A percentile compares a stretch with the other conserved stretches of the same genome.
These are phyloP conservation scores for Apantesis nais DNA, from an alignment of 2,888 invertebrate species.

Conservation along the genomic window DNA sequence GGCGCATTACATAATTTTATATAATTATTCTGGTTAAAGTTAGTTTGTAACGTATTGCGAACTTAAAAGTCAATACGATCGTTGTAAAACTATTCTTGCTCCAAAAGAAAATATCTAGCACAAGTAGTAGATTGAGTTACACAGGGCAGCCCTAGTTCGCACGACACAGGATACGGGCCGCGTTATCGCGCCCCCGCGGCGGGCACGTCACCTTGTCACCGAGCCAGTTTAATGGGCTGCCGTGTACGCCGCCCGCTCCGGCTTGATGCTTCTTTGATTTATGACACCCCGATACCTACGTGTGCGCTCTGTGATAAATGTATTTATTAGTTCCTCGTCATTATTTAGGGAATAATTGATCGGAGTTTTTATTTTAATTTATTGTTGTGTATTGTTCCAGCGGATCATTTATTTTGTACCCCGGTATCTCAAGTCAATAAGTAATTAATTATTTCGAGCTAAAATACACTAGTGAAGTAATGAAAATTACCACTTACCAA, in stretches of 20 bases:
- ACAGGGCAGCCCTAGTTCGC: conserved; percentile 44
- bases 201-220: conserved; percentile 82
- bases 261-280: conserved; percentile 75
- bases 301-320: conserved; percentile 44
- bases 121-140: not conserved
- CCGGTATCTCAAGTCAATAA: not conserved
- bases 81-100: not conserved
- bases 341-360: conserved; percentile 33
- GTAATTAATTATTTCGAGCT: not conserved
- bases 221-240: conserved; percentile 82
- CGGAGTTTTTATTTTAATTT: conserved; percentile 3
- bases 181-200: conserved; percentile 76
- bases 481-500: no score
- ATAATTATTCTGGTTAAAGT: not conserved
- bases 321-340: conserved; percentile 46
- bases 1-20: no score
- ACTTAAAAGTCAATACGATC: not conserved
- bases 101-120: not conserved
- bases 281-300: conserved; percentile 45
- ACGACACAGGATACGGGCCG: conserved; percentile 74
- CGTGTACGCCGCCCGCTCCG: conserved; percentile 61
- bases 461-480: no score
- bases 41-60: not conserved
- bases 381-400: not conserved
- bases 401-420: not conserved